Evolutionary conservation across 2,113 vertebrate genomes (phyloP).

Genomic region (Oreochromis aureus): DNA sequence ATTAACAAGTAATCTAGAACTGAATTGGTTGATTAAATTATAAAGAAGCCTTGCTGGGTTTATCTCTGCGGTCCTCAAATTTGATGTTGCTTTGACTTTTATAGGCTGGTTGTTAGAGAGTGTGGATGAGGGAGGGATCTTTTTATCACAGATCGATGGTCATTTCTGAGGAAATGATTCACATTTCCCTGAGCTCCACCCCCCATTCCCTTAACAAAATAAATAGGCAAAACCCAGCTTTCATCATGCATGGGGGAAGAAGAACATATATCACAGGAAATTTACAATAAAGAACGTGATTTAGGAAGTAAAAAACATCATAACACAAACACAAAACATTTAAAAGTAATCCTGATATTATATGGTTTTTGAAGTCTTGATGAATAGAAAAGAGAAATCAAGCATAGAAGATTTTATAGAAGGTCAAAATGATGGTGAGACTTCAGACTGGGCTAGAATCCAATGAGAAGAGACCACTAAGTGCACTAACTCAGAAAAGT

Average conservation of each 20-base stretch:
- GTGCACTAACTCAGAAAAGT: background rate
- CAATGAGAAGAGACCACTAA: background rate
- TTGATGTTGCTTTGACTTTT: background rate
- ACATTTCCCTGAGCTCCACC: rapidly evolving
- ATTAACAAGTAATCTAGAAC: too few species aligned
- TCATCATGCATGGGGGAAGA: background rate
- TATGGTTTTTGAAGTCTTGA: background rate
- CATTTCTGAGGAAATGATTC: background rate
- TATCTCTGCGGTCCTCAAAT: background rate
- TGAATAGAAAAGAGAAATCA: background rate
- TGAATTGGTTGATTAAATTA: too few species aligned
- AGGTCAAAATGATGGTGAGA: background rate
- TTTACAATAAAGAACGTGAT: too few species aligned
- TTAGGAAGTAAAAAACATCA: too few species aligned
- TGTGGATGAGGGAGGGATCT: background rate
- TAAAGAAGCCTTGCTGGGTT: rapidly evolving
- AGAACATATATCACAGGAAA: too few species aligned
- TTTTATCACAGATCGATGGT: background rate
- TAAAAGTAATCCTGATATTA: too few species aligned
- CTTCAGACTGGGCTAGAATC: background rate
- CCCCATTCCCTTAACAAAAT: rapidly evolving
- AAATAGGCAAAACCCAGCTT: rapidly evolving
- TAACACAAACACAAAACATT: too few species aligned
- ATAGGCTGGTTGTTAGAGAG: background rate
- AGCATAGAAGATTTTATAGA: background rate